Conservation (phyloP, 1,140 invertebrate species). For the Homalodisca vitripennis region DNA sequence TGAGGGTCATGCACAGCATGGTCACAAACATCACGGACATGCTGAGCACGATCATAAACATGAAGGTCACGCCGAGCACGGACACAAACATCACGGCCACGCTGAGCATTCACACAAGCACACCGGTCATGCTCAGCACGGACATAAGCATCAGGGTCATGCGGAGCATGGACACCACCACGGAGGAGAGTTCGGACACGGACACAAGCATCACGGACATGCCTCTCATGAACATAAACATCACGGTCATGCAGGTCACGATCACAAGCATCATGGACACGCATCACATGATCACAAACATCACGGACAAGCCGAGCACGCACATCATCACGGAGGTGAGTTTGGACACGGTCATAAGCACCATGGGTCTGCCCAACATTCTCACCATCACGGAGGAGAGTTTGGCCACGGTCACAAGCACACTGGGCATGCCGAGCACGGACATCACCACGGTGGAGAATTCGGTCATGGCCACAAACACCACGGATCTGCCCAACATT, state of each 20-base stretch:
- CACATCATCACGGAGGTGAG: slow-evolving; percentile 23
- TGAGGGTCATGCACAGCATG: slow-evolving; percentile 20
- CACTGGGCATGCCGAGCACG: slow-evolving; percentile 16
- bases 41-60: slow-evolving; percentile 17
- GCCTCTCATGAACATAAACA: slow-evolving; percentile 10
- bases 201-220: slow-evolving; percentile 10
- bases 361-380: background rate
- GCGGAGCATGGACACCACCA: slow-evolving; percentile 8
- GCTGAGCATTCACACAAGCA: slow-evolving; percentile 25
- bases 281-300: slow-evolving; percentile 32
- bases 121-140: slow-evolving; percentile 11
- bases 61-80: background rate
- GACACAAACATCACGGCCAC: slow-evolving; percentile 7
- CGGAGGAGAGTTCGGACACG: background rate
- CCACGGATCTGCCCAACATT: slow-evolving; percentile 26
- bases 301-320: slow-evolving; percentile 30
- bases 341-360: slow-evolving; percentile 17
- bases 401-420: slow-evolving; percentile 25
- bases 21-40: slow-evolving; percentile 12
- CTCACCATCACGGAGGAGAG: slow-evolving; percentile 11
- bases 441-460: slow-evolving; percentile 19
- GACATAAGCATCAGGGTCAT: slow-evolving; percentile 10
- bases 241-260: background rate
- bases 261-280: slow-evolving; percentile 20
- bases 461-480: slow-evolving; percentile 33